phyloP scores from a whole-genome alignment of 1,140 invertebrate species.

The Calliopsis andreniformis region DNA sequence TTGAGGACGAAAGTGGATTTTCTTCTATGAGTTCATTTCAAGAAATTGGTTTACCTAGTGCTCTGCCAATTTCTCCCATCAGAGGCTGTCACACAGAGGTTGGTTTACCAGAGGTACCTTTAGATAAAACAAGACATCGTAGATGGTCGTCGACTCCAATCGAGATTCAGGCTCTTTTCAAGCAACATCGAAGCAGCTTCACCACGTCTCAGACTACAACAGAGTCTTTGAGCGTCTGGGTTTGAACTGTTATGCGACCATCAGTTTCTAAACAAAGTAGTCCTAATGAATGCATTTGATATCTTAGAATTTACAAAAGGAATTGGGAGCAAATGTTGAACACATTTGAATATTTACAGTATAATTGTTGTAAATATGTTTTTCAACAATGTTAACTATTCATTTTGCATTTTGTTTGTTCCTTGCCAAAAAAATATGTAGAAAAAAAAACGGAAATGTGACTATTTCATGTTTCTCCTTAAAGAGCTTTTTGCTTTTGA shows the following conservation, averaged over 20 bases:
- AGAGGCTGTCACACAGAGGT: conserved; percentile 78
- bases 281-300: background rate
- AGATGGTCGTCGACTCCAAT: conserved; percentile 79
- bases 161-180: conserved; percentile 74
- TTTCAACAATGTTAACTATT: background rate
- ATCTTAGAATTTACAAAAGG: background rate
- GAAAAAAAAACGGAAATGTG: background rate
- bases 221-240: conserved; percentile 79
- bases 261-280: background rate
- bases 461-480: background rate
- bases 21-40: conserved; percentile 91
- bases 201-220: conserved; percentile 63
- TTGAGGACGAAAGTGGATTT: conserved; percentile 91
- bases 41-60: conserved; percentile 86
- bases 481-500: background rate
- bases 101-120: conserved; percentile 75
- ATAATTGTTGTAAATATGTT: background rate
- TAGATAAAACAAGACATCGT: conserved; percentile 73
- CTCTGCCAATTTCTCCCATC: conserved; percentile 60
- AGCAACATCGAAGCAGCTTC: conserved; percentile 73
- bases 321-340: background rate
- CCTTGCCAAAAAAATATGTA: background rate
- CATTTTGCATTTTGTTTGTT: background rate
- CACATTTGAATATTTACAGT: background rate
- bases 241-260: conserved; percentile 57